phyloP scores from a whole-genome alignment of 64 coral and sea anemone genomes.

The Porites australiensis region DNA sequence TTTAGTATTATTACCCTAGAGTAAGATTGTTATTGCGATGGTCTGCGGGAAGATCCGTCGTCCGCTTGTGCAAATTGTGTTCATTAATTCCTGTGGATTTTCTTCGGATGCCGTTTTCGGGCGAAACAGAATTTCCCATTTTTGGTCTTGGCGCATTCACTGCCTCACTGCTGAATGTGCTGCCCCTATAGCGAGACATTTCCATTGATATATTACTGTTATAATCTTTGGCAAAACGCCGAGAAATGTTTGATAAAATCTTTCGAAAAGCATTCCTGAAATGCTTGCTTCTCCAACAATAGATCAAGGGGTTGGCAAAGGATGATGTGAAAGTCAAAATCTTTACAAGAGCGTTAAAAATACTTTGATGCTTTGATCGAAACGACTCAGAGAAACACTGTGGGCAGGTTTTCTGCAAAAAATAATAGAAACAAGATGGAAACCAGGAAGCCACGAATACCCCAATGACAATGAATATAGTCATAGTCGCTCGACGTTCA shows the following conservation, averaged over 20 bases:
- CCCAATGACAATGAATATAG: conserved; percentile 96
- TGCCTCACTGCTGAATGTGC: not conserved
- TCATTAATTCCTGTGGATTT: too few relatives aligned
- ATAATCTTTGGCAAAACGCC: not conserved
- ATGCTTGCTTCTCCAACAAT: conserved; percentile 93
- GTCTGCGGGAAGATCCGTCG: too few relatives aligned
- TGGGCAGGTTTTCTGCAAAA: conserved; percentile 71
- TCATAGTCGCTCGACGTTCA: conserved; percentile 88
- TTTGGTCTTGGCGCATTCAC: not conserved
- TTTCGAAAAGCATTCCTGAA: conserved; percentile 83
- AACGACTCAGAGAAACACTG: conserved; percentile 75
- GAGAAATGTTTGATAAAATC: conserved; percentile 50
- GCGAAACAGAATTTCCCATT: not conserved
- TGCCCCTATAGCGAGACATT: not conserved
- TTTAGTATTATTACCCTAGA: too few relatives aligned
- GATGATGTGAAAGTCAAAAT: conserved; percentile 90
- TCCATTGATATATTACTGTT: not conserved
- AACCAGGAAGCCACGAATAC: conserved; percentile 89
- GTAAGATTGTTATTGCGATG: too few relatives aligned
- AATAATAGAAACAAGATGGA: conserved; percentile 93
- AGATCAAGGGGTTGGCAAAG: conserved; percentile 93
- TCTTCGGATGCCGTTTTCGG: not conserved
- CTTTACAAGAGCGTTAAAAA: conserved; percentile 86
- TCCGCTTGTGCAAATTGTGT: too few relatives aligned
- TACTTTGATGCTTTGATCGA: conserved; percentile 20